These are phyloP conservation scores for Morphnarchus princeps DNA, from an alignment of 2,113 vertebrate genomes.

Conservation along the genomic window DNA sequence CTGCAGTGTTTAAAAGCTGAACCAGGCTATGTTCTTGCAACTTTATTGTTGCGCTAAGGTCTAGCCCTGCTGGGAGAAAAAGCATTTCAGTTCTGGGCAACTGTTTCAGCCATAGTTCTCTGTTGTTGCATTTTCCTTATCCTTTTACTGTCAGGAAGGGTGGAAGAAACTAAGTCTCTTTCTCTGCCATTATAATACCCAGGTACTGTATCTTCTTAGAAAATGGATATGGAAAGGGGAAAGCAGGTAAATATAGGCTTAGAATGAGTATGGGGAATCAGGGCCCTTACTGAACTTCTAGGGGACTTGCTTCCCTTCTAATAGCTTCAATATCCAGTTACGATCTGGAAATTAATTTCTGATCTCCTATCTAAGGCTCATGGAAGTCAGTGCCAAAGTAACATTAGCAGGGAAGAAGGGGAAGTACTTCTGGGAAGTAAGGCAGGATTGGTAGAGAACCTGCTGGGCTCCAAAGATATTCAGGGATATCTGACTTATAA, in stretches of 20 bases:
- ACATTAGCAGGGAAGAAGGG: neutral
- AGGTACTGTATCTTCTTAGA: neutral
- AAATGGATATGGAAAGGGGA: neutral
- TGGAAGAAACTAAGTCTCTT: neutral
- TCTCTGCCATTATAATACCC: neutral
- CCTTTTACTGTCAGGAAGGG: neutral
- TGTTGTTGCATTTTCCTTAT: neutral
- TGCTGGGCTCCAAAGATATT: neutral
- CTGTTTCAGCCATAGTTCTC: neutral
- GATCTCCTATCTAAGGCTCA: neutral
- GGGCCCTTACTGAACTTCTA: neutral
- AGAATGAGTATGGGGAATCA: neutral
- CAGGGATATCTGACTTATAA: neutral
- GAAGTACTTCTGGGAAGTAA: neutral
- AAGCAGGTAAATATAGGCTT: neutral
- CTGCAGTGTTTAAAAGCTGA: neutral
- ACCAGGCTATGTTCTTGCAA: neutral
- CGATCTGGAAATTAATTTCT: neutral
- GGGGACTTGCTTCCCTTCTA: neutral
- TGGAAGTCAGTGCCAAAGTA: neutral
- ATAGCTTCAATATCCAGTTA: neutral
- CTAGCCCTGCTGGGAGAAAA: neutral
- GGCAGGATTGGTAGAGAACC: neutral
- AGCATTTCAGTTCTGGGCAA: neutral
- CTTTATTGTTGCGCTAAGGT: neutral